Percentiles rank a stretch among this genome's conserved stretches.
phyloP scores from a whole-genome alignment of 2,113 vertebrate species.

The Ageneiosus marmoratus region DNA sequence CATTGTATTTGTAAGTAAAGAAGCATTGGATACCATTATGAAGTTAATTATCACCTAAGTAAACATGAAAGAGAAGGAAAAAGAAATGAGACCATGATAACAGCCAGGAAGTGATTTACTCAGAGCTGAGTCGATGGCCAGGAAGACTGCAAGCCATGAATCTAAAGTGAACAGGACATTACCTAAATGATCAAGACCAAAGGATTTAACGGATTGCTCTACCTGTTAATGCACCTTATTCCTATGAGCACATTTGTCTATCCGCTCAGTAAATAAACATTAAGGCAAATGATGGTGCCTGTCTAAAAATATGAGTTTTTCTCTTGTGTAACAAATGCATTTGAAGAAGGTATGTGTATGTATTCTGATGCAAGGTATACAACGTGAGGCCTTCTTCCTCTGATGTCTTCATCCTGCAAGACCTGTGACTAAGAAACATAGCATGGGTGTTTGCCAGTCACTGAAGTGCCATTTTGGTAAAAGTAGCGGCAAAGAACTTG shows the following conservation, averaged over 20 bases:
- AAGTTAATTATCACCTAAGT: constrained; percentile 81
- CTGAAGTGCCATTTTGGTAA: too few species aligned
- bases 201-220: constrained; percentile 80
- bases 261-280: constrained; percentile 80
- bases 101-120: constrained; percentile 80
- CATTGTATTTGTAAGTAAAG: constrained; percentile 38
- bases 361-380: not conserved
- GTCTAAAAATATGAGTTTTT: constrained; percentile 73
- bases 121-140: constrained; percentile 75
- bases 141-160: constrained; percentile 75
- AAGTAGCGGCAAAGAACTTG: too few species aligned
- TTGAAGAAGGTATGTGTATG: constrained; percentile 38
- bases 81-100: constrained; percentile 77
- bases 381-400: not conserved
- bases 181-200: constrained; percentile 86
- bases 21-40: constrained; percentile 73
- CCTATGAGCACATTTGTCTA: constrained; percentile 84
- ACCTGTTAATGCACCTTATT: constrained; percentile 80
- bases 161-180: constrained; percentile 87
- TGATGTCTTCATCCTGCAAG: too few species aligned
- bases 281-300: constrained; percentile 76
- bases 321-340: constrained; percentile 71
- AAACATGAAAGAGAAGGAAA: constrained; percentile 79
- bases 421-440: not conserved
- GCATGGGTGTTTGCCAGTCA: too few species aligned